Evolutionary conservation across 2,888 invertebrate genomes (phyloP), one percentile per base, ranked within the genome.

Genomic region (Nomada lathburiana): DNA sequence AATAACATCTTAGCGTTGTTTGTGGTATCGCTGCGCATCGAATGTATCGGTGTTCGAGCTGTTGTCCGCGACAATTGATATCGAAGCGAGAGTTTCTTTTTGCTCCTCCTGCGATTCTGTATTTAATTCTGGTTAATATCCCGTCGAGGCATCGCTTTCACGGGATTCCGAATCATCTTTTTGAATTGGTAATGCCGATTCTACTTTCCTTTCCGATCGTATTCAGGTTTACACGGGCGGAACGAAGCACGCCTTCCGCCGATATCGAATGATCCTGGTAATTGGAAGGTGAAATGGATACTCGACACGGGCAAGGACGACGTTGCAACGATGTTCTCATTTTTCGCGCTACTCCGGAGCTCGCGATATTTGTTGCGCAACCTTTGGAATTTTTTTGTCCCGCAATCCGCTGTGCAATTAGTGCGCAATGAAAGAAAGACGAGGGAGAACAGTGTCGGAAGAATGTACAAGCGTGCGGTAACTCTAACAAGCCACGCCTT

Each of bases 1-100:
- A 62, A 70, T 47, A 78, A 71, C 53, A 71, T 71, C 65, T 78
- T 79, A 77, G 20, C 70, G 50, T 71, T 77, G 71, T 55, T 70
- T 53, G 55, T 50, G 47, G 44, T 42, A 20, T 13, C 42, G 29
- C 1, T 7, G 20, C 29, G 26, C 9, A 16, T 18, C 50, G n/a
- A 53, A 1, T 36, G 47, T 57, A 42, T 29, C 36, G 59, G n/a
- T 16, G 42, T 74, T 64, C 57, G 10, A 50, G 13, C 64, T 44
- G 36, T 47, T 4, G 47, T 16, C 2, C 16, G 47, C 16, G 16
- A 36, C 63, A 44, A 76, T 47, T 63, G 16, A 50, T 42, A 69
- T 36, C 20, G 63, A 42, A 42, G 50, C 18, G 20, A 60, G 47
- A 2, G 59, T 53, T 52, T n/a, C 11, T 26, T 16, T 42, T 4